phyloP scores from a whole-genome alignment of 2,797 vertebrate genomes.

The Scolopax rusticola region DNA sequence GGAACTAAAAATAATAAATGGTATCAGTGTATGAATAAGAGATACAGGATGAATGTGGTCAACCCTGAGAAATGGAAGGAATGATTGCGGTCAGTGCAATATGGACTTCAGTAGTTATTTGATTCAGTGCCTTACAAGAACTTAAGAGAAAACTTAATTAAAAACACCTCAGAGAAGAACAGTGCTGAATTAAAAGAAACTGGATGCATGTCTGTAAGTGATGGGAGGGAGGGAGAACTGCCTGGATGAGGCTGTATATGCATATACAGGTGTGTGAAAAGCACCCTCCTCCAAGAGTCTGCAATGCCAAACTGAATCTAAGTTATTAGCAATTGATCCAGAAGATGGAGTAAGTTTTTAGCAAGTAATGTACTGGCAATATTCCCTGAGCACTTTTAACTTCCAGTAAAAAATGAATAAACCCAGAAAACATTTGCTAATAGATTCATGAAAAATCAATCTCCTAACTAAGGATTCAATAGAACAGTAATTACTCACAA shows the following conservation, averaged over 20 bases:
- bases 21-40: neutral
- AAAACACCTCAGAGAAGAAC: neutral
- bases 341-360: neutral
- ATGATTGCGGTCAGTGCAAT: neutral
- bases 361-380: neutral
- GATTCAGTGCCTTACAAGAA: neutral
- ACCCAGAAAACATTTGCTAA: neutral
- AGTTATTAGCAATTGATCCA: neutral
- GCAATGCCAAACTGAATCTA: neutral
- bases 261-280: accelerated
- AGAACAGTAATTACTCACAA: neutral
- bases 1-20: neutral
- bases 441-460: slow-evolving; percentile 1
- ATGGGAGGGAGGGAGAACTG: accelerated
- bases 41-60: neutral
- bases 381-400: neutral
- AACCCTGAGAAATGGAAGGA: neutral
- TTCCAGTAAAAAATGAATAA: neutral
- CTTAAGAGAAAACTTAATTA: neutral
- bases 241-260: neutral
- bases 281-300: neutral
- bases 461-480: neutral
- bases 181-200: neutral
- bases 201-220: neutral
- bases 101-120: neutral